These are phyloP conservation scores for Tachina grossa DNA, from an alignment of 2,888 invertebrate species.

Conservation along the genomic window DNA sequence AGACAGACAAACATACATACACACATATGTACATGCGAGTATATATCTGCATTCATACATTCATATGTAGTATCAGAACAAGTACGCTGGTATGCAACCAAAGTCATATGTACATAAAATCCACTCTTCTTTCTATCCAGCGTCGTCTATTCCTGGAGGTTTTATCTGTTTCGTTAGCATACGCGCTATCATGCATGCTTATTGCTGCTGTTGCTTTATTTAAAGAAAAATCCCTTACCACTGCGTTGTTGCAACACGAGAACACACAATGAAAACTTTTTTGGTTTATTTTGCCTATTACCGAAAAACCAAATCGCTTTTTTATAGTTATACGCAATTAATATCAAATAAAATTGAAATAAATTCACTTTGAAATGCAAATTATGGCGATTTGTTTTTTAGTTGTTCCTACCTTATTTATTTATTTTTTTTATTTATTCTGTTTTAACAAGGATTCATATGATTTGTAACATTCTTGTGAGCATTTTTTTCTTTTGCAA, in stretches of 20 bases:
- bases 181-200: constrained; percentile 41
- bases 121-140: not conserved
- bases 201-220: constrained; percentile 13
- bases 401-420: not conserved
- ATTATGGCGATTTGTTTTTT: constrained; percentile 77
- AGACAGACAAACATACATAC: too few species aligned
- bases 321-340: constrained; percentile 81
- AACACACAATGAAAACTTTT: constrained; percentile 21
- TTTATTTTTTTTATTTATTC: not conserved
- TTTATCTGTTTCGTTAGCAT: constrained; percentile 55
- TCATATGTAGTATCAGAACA: constrained; percentile 6
- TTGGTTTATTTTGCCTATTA: constrained; percentile 46
- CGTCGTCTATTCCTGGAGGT: constrained; percentile 37
- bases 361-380: constrained; percentile 81
- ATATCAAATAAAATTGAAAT: constrained; percentile 83
- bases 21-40: too few species aligned
- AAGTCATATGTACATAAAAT: constrained; percentile 25
- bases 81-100: constrained; percentile 8
- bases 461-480: constrained; percentile 31
- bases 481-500: constrained; percentile 33
- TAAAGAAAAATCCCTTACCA: constrained; percentile 61
- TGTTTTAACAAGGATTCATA: constrained; percentile 13
- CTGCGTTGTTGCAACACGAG: not conserved
- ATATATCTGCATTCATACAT: not conserved
- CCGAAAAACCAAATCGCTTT: constrained; percentile 50